These are phyloP conservation scores for Rutpela maculata DNA, from an alignment of 2,888 invertebrate genomes.

Conservation along the genomic window DNA sequence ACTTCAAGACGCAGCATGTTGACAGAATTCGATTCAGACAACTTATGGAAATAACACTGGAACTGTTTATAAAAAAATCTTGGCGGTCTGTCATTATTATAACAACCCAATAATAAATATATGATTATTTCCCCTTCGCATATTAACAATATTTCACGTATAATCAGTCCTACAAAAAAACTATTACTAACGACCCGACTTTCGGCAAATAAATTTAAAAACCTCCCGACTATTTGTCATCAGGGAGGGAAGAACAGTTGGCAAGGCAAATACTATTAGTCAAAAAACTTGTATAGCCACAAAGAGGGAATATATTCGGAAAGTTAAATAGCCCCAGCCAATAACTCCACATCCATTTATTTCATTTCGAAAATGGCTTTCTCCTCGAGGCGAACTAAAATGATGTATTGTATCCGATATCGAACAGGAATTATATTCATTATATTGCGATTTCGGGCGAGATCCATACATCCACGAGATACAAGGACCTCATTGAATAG, in stretches of 20 bases:
- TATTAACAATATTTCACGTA: too few relatives aligned
- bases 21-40: too few relatives aligned
- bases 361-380: conserved; percentile 7
- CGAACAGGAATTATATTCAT: neutral
- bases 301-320: conserved; percentile 1
- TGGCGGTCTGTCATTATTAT: too few relatives aligned
- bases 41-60: too few relatives aligned
- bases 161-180: neutral
- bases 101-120: too few relatives aligned
- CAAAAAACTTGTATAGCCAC: conserved; percentile 7
- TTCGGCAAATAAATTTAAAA: conserved; percentile 4
- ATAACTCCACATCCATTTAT: conserved; percentile 4
- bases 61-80: too few relatives aligned
- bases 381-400: conserved; percentile 7
- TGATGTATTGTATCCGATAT: conserved; percentile 7
- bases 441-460: neutral
- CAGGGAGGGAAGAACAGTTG: neutral
- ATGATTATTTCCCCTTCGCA: too few relatives aligned
- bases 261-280: conserved; percentile 5
- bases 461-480: neutral
- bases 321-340: conserved; percentile 6
- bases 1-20: too few relatives aligned
- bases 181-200: neutral
- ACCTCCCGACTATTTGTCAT: neutral
- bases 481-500: neutral